These are phyloP conservation scores for Chroicocephalus ridibundus DNA, from an alignment of 2,113 vertebrate genomes.

Conservation along the genomic window DNA sequence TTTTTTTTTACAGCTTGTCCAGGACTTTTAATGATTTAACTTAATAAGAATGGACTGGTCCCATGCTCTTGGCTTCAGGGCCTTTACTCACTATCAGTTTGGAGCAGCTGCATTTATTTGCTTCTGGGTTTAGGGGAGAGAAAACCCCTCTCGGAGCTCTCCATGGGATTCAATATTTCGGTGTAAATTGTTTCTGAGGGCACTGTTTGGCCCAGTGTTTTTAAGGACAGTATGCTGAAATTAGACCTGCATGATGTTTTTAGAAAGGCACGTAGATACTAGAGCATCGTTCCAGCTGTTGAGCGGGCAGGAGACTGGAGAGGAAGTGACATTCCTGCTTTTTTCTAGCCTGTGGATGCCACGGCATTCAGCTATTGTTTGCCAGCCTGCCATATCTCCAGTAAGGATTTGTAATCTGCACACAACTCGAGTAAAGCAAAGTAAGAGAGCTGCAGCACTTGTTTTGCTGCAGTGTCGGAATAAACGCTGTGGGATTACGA, in stretches of 20 bases:
- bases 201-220: conserved; percentile 2
- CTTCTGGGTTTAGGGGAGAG: conserved; percentile 1
- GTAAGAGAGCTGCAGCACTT: not conserved
- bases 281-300: not conserved
- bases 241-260: not conserved
- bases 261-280: not conserved
- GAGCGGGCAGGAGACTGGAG: not conserved
- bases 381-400: not conserved
- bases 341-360: not conserved
- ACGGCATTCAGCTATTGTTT: not conserved
- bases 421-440: not conserved
- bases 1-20: conserved; percentile 27
- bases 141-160: conserved; percentile 21
- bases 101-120: conserved; percentile 48
- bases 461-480: not conserved
- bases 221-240: not conserved
- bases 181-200: conserved; percentile 10
- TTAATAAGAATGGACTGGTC: conserved; percentile 45
- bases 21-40: conserved; percentile 18
- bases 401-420: not conserved
- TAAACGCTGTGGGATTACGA: not conserved
- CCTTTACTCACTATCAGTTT: conserved; percentile 20
- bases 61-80: conserved; percentile 24
- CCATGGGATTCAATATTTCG: not conserved
- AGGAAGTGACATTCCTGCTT: not conserved